These are phyloP conservation scores for Acanthopleura granulata DNA, from an alignment of 2,888 invertebrate species.

Conservation along the genomic window DNA sequence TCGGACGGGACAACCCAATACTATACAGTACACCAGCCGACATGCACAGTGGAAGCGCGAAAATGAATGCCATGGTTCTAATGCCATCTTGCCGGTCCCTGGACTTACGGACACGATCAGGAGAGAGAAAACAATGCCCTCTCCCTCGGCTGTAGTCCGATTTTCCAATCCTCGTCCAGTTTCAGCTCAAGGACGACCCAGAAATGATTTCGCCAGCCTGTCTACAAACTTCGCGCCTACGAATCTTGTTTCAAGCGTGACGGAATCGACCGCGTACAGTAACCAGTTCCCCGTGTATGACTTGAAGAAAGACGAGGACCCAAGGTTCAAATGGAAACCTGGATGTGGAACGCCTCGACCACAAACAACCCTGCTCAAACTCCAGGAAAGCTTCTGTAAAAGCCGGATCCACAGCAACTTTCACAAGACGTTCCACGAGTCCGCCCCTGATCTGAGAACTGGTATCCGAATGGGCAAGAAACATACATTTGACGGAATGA, in stretches of 20 bases:
- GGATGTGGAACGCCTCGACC: conserved; percentile 57
- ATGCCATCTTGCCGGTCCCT: neutral
- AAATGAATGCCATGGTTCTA: conserved; percentile 31
- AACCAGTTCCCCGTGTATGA: conserved; percentile 51
- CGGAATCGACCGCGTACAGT: conserved; percentile 45
- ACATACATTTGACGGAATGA: conserved; percentile 60
- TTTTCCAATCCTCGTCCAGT: neutral
- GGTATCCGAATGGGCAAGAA: conserved; percentile 61
- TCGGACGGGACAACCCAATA: conserved; percentile 16
- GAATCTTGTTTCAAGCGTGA: conserved; percentile 38
- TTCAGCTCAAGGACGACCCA: conserved; percentile 39
- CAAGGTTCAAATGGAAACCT: conserved; percentile 57
- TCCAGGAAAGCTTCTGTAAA: conserved; percentile 64
- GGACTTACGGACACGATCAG: neutral
- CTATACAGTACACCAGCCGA: conserved; percentile 51
- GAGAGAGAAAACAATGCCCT: neutral
- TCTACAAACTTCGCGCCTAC: conserved; percentile 53
- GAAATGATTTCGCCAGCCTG: conserved; percentile 49
- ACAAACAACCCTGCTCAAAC: conserved; percentile 52
- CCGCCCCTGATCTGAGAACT: conserved; percentile 60
- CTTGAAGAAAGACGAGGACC: conserved; percentile 53
- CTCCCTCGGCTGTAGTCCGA: neutral
- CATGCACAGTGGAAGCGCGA: conserved; percentile 47
- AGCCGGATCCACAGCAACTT: conserved; percentile 51
- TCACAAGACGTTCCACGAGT: conserved; percentile 57